Percentiles rank a stretch among this genome's conserved stretches.
Conservation (phyloP, 2,113 vertebrate species). For the Myotis lucifugus region DNA sequence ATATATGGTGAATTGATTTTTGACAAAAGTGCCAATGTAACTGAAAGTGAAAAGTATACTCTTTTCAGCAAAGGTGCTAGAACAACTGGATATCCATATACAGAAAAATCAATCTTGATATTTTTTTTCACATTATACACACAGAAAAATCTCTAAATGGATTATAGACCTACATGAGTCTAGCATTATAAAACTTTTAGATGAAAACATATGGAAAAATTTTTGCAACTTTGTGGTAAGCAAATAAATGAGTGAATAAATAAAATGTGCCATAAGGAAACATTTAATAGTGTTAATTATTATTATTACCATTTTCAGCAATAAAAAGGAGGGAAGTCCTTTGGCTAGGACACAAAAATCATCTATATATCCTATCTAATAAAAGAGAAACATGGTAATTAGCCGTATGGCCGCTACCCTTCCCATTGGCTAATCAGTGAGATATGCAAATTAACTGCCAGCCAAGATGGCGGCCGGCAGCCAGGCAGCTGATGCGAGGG, state of each 20-base stretch:
- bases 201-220: not conserved
- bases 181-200: not conserved
- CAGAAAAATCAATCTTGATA: conserved; percentile 1
- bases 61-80: not conserved
- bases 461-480: too few relatives aligned
- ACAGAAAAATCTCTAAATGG: not conserved
- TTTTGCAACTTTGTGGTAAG: not conserved
- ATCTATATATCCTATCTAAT: not conserved
- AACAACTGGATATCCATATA: not conserved
- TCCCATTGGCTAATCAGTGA: too few relatives aligned
- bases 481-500: too few relatives aligned
- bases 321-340: not conserved
- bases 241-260: conserved; percentile 26
- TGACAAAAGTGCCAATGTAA: not conserved
- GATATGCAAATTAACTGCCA: too few relatives aligned
- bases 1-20: conserved; percentile 9
- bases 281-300: not conserved
- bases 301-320: not conserved
- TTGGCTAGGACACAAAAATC: conserved; percentile 4
- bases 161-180: not conserved
- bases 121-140: conserved; percentile 15
- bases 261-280: not conserved
- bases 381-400: too few relatives aligned
- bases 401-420: too few relatives aligned
- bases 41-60: conserved; percentile 14